Percentiles rank a stretch among this genome's conserved stretches.
phyloP scores from a whole-genome alignment of 2,113 vertebrate species.

The Actinemys pallida region DNA sequence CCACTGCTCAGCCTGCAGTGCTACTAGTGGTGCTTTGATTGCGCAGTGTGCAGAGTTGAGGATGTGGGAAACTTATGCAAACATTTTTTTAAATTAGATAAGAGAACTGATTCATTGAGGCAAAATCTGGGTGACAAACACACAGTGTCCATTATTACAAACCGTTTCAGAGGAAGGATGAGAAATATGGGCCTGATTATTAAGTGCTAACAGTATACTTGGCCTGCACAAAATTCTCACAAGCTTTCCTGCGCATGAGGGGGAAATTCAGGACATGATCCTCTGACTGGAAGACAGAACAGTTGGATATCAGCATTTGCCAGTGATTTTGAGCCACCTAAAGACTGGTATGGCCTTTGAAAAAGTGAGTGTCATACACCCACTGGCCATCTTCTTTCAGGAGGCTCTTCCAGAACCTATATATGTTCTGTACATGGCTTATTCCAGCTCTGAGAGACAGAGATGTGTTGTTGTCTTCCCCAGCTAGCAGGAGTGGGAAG shows the following conservation, averaged over 20 bases:
- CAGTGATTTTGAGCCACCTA: neutral
- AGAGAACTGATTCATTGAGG: neutral
- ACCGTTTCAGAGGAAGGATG: accelerated
- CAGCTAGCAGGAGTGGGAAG: neutral
- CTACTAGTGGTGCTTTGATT: conserved; percentile 3
- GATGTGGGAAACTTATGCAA: conserved; percentile 10
- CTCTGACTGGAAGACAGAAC: conserved; percentile 1
- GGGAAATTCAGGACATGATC: neutral
- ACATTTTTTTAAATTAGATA: conserved; percentile 1
- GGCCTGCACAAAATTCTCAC: neutral
- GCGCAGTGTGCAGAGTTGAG: neutral
- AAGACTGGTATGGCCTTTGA: neutral
- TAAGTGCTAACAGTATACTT: neutral
- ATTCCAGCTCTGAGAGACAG: neutral
- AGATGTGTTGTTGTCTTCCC: neutral
- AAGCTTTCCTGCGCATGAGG: neutral
- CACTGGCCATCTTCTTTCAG: neutral
- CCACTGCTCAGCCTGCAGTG: neutral
- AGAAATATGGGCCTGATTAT: conserved; percentile 29
- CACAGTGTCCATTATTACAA: neutral
- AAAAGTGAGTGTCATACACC: neutral
- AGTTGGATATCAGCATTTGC: neutral
- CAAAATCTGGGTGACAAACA: conserved; percentile 32
- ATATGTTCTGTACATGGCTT: neutral
- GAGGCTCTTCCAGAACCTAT: neutral